These are phyloP conservation scores for Scomber scombrus DNA, from an alignment of 2,113 vertebrate species.

Conservation along the genomic window DNA sequence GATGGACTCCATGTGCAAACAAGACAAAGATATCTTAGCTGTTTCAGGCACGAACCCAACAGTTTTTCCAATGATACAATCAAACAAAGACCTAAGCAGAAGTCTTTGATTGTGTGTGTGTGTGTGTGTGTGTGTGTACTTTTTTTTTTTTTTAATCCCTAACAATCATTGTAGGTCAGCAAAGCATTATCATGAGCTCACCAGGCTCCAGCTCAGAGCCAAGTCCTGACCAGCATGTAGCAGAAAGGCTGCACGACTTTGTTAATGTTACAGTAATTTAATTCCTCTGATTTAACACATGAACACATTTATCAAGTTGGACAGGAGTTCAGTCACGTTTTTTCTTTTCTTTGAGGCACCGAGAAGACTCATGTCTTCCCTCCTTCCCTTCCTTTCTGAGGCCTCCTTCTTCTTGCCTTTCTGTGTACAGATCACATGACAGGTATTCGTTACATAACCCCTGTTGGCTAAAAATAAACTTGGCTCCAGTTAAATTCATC, in stretches of 20 bases:
- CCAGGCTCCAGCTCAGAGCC: constrained; percentile 2
- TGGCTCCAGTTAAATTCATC: constrained; percentile 75
- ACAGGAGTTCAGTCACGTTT: constrained; percentile 41
- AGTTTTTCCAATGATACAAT: not conserved
- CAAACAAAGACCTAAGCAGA: too few relatives aligned
- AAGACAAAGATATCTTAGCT: not conserved
- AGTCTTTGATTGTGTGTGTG: too few relatives aligned
- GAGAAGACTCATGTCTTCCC: constrained; percentile 10
- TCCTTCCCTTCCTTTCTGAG: constrained; percentile 1
- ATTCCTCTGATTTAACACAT: constrained; percentile 22
- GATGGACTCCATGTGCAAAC: not conserved
- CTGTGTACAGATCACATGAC: constrained; percentile 76
- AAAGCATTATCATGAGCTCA: constrained; percentile 30
- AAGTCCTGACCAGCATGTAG: not conserved
- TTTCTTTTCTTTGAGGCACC: constrained; percentile 34
- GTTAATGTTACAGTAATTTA: not conserved
- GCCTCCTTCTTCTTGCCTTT: constrained; percentile 35
- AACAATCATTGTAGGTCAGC: constrained; percentile 21
- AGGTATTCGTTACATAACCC: constrained; percentile 80
- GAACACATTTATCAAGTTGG: constrained; percentile 11
- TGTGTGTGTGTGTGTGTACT: constrained; percentile 7
- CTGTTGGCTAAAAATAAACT: constrained; percentile 81
- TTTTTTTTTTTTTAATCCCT: not conserved
- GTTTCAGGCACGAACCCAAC: not conserved
- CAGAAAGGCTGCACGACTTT: not conserved